Evolutionary conservation across 2,888 invertebrate species (phyloP).

Genomic region (Hemicrepidius hirtus): DNA sequence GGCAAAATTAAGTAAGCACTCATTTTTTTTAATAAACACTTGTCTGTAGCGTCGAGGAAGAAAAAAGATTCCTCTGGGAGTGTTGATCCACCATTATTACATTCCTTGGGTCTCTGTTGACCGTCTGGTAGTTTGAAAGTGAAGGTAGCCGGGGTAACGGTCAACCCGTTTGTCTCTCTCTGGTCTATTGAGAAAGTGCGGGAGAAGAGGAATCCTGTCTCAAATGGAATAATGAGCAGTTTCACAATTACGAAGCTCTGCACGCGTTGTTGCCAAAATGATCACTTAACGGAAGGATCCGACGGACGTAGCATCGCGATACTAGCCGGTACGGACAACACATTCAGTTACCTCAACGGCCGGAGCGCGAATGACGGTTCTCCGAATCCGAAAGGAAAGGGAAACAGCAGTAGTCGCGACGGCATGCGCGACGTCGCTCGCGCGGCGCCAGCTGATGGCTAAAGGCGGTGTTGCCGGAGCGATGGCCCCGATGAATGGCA

Average conservation of each 20-base stretch:
- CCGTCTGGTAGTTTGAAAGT: constrained; percentile 48
- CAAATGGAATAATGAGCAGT: constrained; percentile 45
- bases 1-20: not conserved
- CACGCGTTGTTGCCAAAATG: constrained; percentile 42
- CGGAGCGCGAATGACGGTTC: constrained; percentile 56
- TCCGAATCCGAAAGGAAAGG: constrained; percentile 45
- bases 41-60: not conserved
- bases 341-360: constrained; percentile 60
- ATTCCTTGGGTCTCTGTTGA: constrained; percentile 41
- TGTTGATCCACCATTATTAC: constrained; percentile 41
- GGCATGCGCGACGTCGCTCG: constrained; percentile 62
- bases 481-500: constrained; percentile 82
- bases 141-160: constrained; percentile 45
- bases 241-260: constrained; percentile 33
- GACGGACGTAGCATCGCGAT: not conserved
- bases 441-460: constrained; percentile 69
- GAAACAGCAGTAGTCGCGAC: constrained; percentile 54
- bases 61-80: constrained; percentile 26
- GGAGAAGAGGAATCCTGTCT: constrained; percentile 43
- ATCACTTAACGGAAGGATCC: constrained; percentile 12
- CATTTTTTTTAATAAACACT: constrained; percentile 15
- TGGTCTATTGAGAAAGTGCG: constrained; percentile 41
- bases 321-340: constrained; percentile 38
- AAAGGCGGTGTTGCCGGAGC: constrained; percentile 72
- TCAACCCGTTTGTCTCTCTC: constrained; percentile 42